phyloP scores from a whole-genome alignment of 2,888 invertebrate species.

The Lycocerus yunnanus region DNA sequence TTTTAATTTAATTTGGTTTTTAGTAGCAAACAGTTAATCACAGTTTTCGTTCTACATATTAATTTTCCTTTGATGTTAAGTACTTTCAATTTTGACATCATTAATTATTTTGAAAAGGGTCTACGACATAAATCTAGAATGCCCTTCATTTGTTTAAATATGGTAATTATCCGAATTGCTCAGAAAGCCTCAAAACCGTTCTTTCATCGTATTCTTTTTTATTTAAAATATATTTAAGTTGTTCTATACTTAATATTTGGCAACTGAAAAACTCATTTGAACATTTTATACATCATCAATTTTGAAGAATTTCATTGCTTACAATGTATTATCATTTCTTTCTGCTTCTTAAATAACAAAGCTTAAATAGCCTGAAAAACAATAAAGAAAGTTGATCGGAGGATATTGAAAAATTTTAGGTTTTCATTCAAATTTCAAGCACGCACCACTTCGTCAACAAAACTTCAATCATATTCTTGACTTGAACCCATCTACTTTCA shows the following conservation, averaged over 20 bases:
- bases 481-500: neutral
- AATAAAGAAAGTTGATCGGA: neutral
- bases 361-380: neutral
- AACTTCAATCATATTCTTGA: neutral
- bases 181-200: neutral
- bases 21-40: neutral
- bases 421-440: neutral
- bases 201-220: neutral
- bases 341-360: neutral
- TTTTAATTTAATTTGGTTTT: neutral
- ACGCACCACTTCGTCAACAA: neutral
- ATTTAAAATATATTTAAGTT: neutral
- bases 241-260: neutral
- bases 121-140: neutral
- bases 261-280: neutral
- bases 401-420: neutral
- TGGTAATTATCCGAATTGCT: neutral
- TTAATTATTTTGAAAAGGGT: neutral
- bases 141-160: neutral
- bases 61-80: neutral
- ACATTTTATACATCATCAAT: neutral
- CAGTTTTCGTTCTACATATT: neutral
- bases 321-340: neutral
- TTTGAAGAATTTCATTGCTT: neutral
- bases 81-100: neutral